Base-by-base conservation (phyloP, 2,888 invertebrate species). In the Epinotia ramella region DNA sequence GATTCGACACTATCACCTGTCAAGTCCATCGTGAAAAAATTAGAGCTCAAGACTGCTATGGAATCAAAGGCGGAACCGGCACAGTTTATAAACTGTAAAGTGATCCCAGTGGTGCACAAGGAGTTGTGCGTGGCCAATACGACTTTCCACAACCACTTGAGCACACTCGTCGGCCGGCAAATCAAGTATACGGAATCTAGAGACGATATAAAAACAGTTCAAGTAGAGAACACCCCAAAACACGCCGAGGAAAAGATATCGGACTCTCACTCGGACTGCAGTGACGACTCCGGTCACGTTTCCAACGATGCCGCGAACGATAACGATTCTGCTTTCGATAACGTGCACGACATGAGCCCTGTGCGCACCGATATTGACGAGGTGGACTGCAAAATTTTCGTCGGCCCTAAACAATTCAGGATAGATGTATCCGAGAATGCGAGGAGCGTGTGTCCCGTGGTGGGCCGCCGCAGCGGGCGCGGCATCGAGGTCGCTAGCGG, bases 241-340 rank as follows among this genome's bases (percentile, higher is more conserved):
- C 92, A 91, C 79, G 82, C 85, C 66, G 92, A 94, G 67, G 94
- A 94, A 82, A 95, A 95, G 86, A 91, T 93, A 87, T 95, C 95
- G 77, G 95, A 95, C 88, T 95, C 95, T 80, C 95, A 95, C 79
- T 96, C 96, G 7, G 96, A 96, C 83, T 97, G 97, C 83, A 97
- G 97, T 76, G 97, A 97, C 83, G 97, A 97, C 91, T 97, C 97
- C 74, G 97, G 97, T 77, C 97, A 97, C 89, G 97, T 97, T 81
- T 97, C 97, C 68, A 97, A 97, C 84, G 97, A 97, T 86, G 97
- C 97, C 77, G 97, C 97, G 69, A 97, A 97, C 85, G 97, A 97
- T 87, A 95, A 96, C 83, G 96, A 96, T 77, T 86, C 84, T 11
- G 83, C 87, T 24, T 93, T 91, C 80, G 92, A 93, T 81, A 89